Conservation (phyloP, 2,888 invertebrate species). For the Netelia inedita region DNA sequence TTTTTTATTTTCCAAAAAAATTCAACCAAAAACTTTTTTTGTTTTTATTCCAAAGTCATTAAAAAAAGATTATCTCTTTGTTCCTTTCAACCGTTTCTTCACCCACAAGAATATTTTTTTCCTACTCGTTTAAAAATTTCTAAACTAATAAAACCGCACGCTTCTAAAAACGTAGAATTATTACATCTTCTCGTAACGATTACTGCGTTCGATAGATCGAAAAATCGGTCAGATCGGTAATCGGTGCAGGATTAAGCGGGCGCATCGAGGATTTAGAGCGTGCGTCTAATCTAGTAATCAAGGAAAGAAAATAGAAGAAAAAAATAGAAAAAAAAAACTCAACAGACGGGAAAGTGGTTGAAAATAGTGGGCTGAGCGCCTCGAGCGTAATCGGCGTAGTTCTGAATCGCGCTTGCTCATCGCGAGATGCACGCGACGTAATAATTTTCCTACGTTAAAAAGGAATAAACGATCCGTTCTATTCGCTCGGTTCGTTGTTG, state of each 20-base stretch:
- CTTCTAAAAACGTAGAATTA: no score
- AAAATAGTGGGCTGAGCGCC: neutral
- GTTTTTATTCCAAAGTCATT: neutral
- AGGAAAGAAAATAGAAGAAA: neutral
- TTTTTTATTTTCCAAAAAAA: neutral
- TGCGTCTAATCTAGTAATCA: neutral
- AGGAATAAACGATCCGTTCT: neutral
- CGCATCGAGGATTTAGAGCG: no score
- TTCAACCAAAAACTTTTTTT: neutral
- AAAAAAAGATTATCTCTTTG: neutral
- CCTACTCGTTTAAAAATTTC: no score
- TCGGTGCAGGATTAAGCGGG: no score
- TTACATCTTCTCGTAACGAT: no score
- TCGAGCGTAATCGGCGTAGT: neutral
- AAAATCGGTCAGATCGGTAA: no score
- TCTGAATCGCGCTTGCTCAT: slow-evolving; percentile 16
- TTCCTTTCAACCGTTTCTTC: no score
- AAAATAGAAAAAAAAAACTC: neutral
- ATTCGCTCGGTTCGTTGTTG: slow-evolving; percentile 30
- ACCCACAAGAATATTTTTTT: no score
- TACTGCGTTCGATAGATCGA: no score
- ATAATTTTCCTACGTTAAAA: slow-evolving; percentile 4
- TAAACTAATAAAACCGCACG: no score
- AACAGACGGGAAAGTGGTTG: slow-evolving; percentile 5
- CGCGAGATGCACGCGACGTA: neutral